These are phyloP conservation scores for Anodontia alba DNA, from an alignment of 2,888 invertebrate species.

Conservation along the genomic window DNA sequence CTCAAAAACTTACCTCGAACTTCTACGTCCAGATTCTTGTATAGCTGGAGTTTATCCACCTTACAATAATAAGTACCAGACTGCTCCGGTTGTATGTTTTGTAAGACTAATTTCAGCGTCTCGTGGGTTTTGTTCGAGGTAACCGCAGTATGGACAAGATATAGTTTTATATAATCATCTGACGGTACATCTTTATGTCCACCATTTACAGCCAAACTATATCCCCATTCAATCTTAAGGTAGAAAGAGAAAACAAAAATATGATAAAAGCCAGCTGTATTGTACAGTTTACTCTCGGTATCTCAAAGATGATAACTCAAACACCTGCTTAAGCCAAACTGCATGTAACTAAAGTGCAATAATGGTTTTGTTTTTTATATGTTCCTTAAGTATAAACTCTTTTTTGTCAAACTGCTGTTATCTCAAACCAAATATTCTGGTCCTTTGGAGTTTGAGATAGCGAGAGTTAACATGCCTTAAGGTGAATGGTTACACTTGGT, in stretches of 20 bases:
- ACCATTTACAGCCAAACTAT: neutral
- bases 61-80: neutral
- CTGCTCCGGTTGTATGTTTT: neutral
- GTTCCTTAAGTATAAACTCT: too few species aligned
- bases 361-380: too few species aligned
- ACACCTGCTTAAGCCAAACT: too few species aligned
- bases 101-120: neutral
- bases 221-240: neutral
- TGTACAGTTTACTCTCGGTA: too few species aligned
- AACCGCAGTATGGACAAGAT: neutral
- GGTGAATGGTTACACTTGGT: too few species aligned
- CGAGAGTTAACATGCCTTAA: too few species aligned
- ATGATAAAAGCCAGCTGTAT: too few species aligned
- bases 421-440: too few species aligned
- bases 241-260: neutral
- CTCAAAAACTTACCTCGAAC: neutral
- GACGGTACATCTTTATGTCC: neutral
- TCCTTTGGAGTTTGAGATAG: too few species aligned
- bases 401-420: too few species aligned
- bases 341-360: too few species aligned
- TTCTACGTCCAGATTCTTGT: neutral
- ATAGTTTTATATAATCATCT: neutral
- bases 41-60: neutral
- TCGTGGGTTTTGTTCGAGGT: neutral
- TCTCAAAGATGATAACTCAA: too few species aligned